Evolutionary conservation across 2,888 invertebrate genomes (phyloP).

Genomic region (Ecdyonurus torrentis): DNA sequence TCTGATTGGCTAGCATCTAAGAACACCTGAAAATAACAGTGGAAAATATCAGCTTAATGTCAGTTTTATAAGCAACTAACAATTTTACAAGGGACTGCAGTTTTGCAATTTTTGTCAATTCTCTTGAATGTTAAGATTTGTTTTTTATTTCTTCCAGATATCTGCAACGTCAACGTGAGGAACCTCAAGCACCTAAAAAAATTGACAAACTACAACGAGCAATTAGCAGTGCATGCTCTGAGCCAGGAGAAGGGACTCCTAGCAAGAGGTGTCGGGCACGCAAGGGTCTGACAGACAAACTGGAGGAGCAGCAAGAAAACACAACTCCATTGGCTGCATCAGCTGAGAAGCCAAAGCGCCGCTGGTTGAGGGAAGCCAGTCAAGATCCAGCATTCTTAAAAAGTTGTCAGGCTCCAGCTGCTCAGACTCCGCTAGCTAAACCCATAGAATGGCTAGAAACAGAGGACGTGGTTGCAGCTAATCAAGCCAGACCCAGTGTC

Average conservation of each 20-base stretch:
- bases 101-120: too few species aligned
- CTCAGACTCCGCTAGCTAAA: slow-evolving; percentile 25
- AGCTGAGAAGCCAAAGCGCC: slow-evolving; percentile 35
- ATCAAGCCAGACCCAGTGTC: slow-evolving; percentile 35
- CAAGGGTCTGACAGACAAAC: not conserved
- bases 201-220: not conserved
- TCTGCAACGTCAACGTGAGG: not conserved
- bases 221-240: not conserved
- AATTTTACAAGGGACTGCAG: too few species aligned
- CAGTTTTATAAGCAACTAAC: too few species aligned
- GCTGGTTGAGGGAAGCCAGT: slow-evolving; percentile 39
- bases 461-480: slow-evolving; percentile 18
- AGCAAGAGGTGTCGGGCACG: not conserved
- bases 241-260: not conserved
- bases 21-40: too few species aligned
- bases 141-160: not conserved
- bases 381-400: slow-evolving; percentile 22
- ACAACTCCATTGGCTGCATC: not conserved
- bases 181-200: not conserved
- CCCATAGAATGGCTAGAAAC: slow-evolving; percentile 30
- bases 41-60: too few species aligned
- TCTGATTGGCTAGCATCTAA: too few species aligned
- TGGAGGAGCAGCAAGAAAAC: not conserved
- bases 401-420: slow-evolving; percentile 20
- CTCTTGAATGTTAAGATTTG: not conserved